phyloP scores from a whole-genome alignment of 2,797 vertebrate genomes.

The Myotis pilosus region DNA sequence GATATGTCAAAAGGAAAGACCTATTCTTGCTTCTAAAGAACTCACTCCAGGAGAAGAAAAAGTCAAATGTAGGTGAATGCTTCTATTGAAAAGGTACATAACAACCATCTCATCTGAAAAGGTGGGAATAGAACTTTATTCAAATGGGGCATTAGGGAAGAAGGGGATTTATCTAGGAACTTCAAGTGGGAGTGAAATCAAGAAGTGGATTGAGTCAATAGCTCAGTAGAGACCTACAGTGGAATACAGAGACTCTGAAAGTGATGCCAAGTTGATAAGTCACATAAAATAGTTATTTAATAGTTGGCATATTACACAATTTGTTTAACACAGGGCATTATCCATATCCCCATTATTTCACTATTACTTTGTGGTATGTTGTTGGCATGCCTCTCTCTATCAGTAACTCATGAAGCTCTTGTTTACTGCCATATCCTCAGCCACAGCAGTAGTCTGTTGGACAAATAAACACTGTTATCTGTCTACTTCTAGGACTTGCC shows the following conservation, averaged over 20 bases:
- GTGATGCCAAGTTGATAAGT: not conserved
- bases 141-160: not conserved
- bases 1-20: not conserved
- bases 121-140: not conserved
- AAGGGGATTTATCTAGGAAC: not conserved
- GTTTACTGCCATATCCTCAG: not conserved
- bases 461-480: not conserved
- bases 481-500: not conserved
- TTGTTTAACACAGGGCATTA: not conserved
- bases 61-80: not conserved
- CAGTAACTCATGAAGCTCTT: not conserved
- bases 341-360: not conserved
- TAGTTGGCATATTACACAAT: not conserved
- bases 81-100: not conserved
- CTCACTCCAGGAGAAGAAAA: not conserved
- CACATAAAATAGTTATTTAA: not conserved
- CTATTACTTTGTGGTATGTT: not conserved
- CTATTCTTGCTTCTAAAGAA: not conserved
- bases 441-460: not conserved
- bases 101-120: not conserved
- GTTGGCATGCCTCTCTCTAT: not conserved
- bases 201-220: not conserved
- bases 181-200: not conserved
- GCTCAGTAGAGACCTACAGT: not conserved
- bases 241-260: not conserved